Conservation (phyloP, 2,113 vertebrate genomes). For the Ictidomys tridecemlineatus region DNA sequence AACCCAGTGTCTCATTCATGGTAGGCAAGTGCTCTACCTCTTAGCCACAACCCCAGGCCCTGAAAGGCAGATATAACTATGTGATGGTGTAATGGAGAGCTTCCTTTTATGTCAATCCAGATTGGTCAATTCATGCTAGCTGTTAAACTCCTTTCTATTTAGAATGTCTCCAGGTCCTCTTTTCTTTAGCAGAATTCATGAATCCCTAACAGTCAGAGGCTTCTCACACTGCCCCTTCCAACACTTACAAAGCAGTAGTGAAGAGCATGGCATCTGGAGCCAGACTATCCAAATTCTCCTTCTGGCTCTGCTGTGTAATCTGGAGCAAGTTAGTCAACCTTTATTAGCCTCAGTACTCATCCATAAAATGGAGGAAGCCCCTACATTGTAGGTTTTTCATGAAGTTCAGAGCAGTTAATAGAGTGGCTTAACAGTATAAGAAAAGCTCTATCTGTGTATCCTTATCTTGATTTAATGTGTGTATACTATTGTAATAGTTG, state of each 20-base stretch:
- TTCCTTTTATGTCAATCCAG: neutral
- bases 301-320: neutral
- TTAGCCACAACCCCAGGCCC: too few relatives aligned
- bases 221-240: neutral
- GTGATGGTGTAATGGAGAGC: neutral
- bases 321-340: neutral
- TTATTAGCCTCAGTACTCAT: neutral
- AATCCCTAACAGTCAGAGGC: neutral
- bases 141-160: neutral
- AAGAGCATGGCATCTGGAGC: neutral
- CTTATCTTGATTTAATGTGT: neutral
- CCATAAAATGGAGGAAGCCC: neutral
- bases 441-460: neutral
- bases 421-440: neutral
- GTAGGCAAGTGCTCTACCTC: too few relatives aligned
- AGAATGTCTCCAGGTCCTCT: neutral
- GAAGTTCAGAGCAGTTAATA: neutral
- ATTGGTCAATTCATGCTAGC: neutral
- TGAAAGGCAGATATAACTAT: too few relatives aligned
- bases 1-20: too few relatives aligned
- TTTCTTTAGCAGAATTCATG: neutral
- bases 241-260: too few relatives aligned
- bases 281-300: neutral
- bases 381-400: neutral
- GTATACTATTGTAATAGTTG: neutral